phyloP scores from a whole-genome alignment of 1,140 invertebrate genomes.

The Drosophila trapezifrons region DNA sequence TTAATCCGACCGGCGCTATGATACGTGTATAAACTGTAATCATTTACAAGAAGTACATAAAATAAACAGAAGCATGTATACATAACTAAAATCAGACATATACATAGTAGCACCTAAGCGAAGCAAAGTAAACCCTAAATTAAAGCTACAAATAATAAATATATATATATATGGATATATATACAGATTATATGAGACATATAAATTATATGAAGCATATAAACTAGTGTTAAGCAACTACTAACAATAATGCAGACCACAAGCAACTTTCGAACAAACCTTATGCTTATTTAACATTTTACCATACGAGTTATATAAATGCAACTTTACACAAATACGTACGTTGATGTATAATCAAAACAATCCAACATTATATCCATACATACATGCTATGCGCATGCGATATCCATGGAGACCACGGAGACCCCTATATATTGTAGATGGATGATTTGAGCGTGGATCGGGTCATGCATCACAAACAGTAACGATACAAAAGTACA shows the following conservation, averaged over 20 bases:
- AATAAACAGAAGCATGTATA: conserved; percentile 35
- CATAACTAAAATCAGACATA: conserved; percentile 49
- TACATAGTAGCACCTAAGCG: conserved; percentile 61
- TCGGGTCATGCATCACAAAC: conserved; percentile 51
- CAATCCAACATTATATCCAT: conserved; percentile 84
- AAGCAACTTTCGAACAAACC: conserved; percentile 96
- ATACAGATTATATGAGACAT: conserved; percentile 16
- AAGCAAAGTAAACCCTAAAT: conserved; percentile 47
- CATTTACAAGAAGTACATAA: conserved; percentile 55
- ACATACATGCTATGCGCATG: conserved; percentile 51
- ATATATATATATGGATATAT: conserved; percentile 3
- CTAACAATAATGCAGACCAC: conserved; percentile 91
- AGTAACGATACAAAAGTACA: conserved; percentile 37
- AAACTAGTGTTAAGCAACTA: conserved; percentile 48
- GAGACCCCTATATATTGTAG: conserved; percentile 41
- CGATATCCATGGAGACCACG: conserved; percentile 87
- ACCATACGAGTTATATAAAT: conserved; percentile 46
- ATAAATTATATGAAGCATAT: conserved; percentile 87
- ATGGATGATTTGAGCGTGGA: conserved; percentile 31
- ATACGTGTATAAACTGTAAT: conserved; percentile 56
- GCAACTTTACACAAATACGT: conserved; percentile 88
- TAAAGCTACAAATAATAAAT: conserved; percentile 57
- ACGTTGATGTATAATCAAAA: conserved; percentile 89
- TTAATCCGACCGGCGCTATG: conserved; percentile 74
- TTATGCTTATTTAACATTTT: conserved; percentile 91